Evolutionary conservation across 2,113 vertebrate genomes (phyloP).

Genomic region (Anas platyrhynchos): DNA sequence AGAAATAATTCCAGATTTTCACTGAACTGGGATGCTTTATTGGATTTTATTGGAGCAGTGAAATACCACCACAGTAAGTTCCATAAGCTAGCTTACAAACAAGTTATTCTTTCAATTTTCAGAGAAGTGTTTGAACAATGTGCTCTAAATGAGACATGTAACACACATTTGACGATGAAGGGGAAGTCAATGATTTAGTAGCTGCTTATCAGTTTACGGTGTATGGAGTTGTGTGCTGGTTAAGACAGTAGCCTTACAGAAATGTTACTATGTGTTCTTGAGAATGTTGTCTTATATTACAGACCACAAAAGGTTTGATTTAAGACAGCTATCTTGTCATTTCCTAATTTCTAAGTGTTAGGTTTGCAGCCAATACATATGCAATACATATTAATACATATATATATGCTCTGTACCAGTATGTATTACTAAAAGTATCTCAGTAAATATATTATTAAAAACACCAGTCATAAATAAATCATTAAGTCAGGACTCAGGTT

Average conservation of each 20-base stretch:
- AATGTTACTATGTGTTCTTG: not conserved
- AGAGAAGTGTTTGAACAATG: not conserved
- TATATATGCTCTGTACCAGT: not conserved
- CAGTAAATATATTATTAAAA: not conserved
- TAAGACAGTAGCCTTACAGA: not conserved
- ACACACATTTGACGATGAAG: not conserved
- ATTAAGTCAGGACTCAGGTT: not conserved
- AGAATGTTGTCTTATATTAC: not conserved
- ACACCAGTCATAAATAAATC: not conserved
- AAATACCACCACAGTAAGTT: not conserved
- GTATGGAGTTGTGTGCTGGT: not conserved
- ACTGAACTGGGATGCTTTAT: not conserved
- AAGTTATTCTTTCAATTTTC: not conserved
- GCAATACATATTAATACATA: not conserved
- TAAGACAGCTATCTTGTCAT: not conserved
- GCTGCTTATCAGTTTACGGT: not conserved
- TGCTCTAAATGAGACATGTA: not conserved
- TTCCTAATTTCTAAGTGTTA: not conserved
- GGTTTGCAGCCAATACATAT: not conserved
- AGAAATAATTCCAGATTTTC: not conserved
- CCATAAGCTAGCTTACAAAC: not conserved
- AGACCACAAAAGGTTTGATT: not conserved
- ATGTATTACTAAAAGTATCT: not conserved
- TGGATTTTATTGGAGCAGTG: not conserved
- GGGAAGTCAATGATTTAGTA: not conserved